Evolutionary conservation across 2,888 invertebrate species (phyloP).

Genomic region (Ophion ventricosus): DNA sequence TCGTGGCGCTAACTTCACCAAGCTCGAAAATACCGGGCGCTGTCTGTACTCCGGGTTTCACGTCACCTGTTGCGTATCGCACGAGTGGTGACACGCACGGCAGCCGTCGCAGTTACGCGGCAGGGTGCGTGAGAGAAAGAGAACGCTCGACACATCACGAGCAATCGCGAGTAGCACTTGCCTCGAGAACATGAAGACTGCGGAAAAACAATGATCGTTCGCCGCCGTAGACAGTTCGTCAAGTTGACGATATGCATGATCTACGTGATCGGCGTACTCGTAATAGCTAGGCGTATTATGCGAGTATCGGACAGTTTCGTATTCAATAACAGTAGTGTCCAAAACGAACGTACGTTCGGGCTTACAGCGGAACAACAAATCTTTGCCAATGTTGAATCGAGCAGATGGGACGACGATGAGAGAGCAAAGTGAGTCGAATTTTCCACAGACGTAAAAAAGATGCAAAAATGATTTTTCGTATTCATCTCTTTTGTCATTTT

Average conservation of each 20-base stretch:
- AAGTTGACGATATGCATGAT: conserved; percentile 69
- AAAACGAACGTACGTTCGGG: background rate
- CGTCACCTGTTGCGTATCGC: background rate
- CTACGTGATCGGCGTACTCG: conserved; percentile 68
- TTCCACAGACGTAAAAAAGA: background rate
- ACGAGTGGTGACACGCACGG: background rate
- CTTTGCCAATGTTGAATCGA: background rate
- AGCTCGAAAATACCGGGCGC: too few relatives aligned
- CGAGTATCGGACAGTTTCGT: conserved; percentile 58
- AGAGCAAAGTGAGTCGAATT: conserved; percentile 26
- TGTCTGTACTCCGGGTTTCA: too few relatives aligned
- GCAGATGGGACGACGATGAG: background rate
- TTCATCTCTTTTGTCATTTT: background rate
- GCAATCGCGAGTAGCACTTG: background rate
- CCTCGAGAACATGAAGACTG: conserved; percentile 49
- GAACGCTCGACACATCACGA: background rate
- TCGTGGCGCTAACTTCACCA: too few relatives aligned
- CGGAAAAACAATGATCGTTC: conserved; percentile 66
- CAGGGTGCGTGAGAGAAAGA: background rate
- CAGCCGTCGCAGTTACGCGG: background rate
- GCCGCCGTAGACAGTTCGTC: conserved; percentile 67
- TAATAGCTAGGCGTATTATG: conserved; percentile 70
- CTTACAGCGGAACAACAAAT: background rate
- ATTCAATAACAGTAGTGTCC: conserved; percentile 36
- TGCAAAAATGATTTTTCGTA: background rate